These are phyloP conservation scores for Phaedon cochleariae DNA, from an alignment of 2,888 invertebrate genomes.

Conservation along the genomic window DNA sequence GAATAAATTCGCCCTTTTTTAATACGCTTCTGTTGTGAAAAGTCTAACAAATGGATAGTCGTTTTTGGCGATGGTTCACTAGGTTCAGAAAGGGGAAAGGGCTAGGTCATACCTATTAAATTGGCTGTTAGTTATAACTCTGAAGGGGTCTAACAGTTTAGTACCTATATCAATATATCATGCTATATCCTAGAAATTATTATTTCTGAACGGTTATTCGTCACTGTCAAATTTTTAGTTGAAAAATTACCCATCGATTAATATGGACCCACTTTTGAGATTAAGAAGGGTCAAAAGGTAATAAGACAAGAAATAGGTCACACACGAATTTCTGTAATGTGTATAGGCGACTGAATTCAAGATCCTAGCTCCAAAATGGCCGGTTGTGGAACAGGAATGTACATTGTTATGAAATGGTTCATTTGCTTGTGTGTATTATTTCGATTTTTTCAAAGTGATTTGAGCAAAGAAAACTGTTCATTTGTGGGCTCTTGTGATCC, in stretches of 20 bases:
- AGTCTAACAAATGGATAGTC: constrained; percentile 24
- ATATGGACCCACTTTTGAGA: neutral
- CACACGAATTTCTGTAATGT: too few species aligned
- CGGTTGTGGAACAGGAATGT: too few species aligned
- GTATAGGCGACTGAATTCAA: too few species aligned
- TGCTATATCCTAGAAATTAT: too few species aligned
- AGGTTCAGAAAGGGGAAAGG: constrained; percentile 30
- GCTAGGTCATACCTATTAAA: constrained; percentile 19
- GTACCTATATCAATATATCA: too few species aligned
- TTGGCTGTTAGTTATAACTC: constrained; percentile 13
- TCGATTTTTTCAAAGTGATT: too few species aligned
- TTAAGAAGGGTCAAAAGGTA: neutral
- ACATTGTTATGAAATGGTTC: too few species aligned
- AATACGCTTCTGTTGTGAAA: constrained; percentile 11
- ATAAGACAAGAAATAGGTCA: too few species aligned
- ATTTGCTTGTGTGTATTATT: too few species aligned
- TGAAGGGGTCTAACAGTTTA: neutral
- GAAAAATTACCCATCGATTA: neutral
- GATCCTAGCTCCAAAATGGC: too few species aligned
- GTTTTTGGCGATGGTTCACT: constrained; percentile 44
- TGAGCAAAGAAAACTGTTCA: too few species aligned
- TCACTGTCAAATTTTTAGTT: neutral
- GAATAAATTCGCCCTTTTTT: constrained; percentile 19
- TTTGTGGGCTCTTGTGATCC: too few species aligned
- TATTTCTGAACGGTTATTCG: neutral